A percentile compares a stretch with the other conserved stretches of the same genome.
Evolutionary conservation across 2,888 invertebrate genomes (phyloP).

Genomic region (Drosophila trichaetosa): DNA sequence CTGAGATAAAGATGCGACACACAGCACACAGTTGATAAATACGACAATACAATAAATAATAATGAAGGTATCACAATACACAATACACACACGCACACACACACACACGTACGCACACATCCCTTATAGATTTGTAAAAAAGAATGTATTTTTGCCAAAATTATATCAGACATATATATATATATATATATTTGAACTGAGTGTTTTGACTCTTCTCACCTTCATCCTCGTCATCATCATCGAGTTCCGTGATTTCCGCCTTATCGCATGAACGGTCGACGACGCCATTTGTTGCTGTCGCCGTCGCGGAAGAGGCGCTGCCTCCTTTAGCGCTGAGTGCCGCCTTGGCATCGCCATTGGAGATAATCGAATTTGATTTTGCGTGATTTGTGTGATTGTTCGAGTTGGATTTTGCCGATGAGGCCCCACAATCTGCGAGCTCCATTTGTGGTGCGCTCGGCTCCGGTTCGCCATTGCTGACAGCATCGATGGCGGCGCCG

Average conservation of each 20-base stretch:
- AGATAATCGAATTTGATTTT: slow-evolving; percentile 82
- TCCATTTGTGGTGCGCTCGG: slow-evolving; percentile 70
- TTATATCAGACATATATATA: background rate
- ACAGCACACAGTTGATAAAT: slow-evolving; percentile 52
- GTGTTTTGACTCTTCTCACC: slow-evolving; percentile 64
- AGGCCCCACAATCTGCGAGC: slow-evolving; percentile 45
- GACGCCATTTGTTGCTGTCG: slow-evolving; percentile 64
- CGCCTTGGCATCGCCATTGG: slow-evolving; percentile 79
- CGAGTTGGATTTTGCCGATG: slow-evolving; percentile 49
- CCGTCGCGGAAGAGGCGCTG: slow-evolving; percentile 18
- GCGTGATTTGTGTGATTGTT: slow-evolving; percentile 79
- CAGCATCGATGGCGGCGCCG: slow-evolving; percentile 70
- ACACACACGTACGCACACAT: slow-evolving; percentile 20
- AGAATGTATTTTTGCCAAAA: slow-evolving; percentile 46
- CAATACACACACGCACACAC: slow-evolving; percentile 18
- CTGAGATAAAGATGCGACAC: slow-evolving; percentile 45
- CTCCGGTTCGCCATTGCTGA: slow-evolving; percentile 64
- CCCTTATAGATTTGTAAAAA: slow-evolving; percentile 27
- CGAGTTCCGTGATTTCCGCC: slow-evolving; percentile 79
- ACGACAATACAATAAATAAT: slow-evolving; percentile 61
- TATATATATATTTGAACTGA: background rate
- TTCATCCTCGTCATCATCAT: slow-evolving; percentile 79
- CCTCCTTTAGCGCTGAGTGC: slow-evolving; percentile 29
- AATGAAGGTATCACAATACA: slow-evolving; percentile 47
- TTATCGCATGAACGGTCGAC: slow-evolving; percentile 72